Evolutionary conservation across 2,797 vertebrate genomes (phyloP), one percentile per base, ranked within the genome.

Genomic region (Bovichtus variegatus): DNA sequence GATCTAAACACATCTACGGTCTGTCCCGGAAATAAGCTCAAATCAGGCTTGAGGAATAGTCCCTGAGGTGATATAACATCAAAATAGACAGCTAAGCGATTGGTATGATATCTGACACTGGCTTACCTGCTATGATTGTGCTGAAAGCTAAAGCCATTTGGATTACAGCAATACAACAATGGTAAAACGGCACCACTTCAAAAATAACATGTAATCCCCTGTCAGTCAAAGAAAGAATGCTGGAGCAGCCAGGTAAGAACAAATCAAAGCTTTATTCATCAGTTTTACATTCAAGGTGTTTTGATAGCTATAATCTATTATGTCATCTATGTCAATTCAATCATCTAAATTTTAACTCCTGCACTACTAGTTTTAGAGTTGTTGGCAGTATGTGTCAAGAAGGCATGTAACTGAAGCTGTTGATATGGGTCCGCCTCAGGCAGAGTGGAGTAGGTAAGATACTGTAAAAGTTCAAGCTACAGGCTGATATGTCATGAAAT

Each of bases 401-500:
- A 21, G 27, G 54, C 9, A 29, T 75, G 53, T 27, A 21, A 66
- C 36, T 21, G n/a, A 67, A 65, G 58, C 41, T 27, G 23, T n/a
- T 27, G 44, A 72, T 74, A 18, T 53, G 36, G 50, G 57, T 50
- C 18, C 54, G 47, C 43, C 60, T 59, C 46, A 53, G 59, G 71
- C 71, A 74, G 47, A 55, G 64, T 64, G 6, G 41, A 60, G 51
- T 31, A 36, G 54, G 64, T 71, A 74, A 64, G 72, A 76, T 55
- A 55, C 46, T 68, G 47, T 64, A 49, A 73, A 76, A 73, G 47
- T 58, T 49, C 44, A 43, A 72, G 78, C 81, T 87, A 81, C 69
- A 60, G 78, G 74, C 74, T 85, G 86, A 79, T 75, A 70, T 85
- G 85, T 89, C 72, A 88, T 70, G 74, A 60, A 60, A 78, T 89